phyloP scores from a whole-genome alignment of 1,140 invertebrate genomes.

The Anastrepha ludens region DNA sequence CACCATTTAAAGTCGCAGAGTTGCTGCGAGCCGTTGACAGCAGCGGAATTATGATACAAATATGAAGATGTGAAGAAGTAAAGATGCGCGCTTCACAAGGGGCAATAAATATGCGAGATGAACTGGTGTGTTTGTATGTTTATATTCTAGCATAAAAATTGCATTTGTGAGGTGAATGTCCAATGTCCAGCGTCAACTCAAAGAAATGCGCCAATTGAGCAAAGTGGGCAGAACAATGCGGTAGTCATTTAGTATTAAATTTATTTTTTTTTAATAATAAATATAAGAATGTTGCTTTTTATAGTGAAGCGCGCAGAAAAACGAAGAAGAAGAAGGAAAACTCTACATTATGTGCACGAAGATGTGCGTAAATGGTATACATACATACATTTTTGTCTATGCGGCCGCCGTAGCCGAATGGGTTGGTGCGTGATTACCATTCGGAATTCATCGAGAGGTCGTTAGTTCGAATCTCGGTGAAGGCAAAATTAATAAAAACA shows the following conservation, averaged over 20 bases:
- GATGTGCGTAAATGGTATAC: too few species aligned
- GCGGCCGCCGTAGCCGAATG: too few species aligned
- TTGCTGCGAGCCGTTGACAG: background rate
- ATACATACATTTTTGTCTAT: too few species aligned
- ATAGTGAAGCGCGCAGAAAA: background rate
- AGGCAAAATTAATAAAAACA: too few species aligned
- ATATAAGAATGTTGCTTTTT: background rate
- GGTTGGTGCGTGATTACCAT: too few species aligned
- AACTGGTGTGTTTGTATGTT: background rate
- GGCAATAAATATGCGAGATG: background rate
- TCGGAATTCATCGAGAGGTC: too few species aligned
- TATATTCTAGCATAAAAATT: background rate
- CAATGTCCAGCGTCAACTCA: conserved; percentile 15
- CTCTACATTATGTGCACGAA: too few species aligned
- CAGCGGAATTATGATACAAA: background rate
- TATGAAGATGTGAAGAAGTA: background rate
- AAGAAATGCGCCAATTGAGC: conserved; percentile 1
- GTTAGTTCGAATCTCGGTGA: too few species aligned
- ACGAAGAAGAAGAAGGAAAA: background rate
- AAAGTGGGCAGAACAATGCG: conserved; percentile 49
- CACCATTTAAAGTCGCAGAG: conserved; percentile 23
- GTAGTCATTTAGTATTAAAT: conserved; percentile 24
- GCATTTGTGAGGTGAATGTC: conserved; percentile 29
- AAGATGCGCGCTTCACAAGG: background rate
- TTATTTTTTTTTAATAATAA: conserved; percentile 6